Conservation (phyloP, 2,113 vertebrate genomes). For the Alethe diademata region DNA sequence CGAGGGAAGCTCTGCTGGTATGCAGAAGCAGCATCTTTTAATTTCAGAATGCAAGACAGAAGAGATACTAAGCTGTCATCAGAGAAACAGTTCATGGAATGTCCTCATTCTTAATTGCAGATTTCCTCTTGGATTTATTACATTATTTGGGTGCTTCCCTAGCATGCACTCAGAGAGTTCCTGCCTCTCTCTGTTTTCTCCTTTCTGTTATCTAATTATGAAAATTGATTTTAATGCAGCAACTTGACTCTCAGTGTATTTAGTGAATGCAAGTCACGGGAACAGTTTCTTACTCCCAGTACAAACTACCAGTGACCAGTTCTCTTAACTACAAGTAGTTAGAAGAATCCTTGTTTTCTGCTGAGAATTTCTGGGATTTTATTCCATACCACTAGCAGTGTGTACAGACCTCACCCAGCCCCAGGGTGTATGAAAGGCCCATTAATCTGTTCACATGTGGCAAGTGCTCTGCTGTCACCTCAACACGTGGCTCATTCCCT, state of each 20-base stretch:
- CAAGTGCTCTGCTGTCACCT: background rate
- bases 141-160: background rate
- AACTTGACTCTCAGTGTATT: background rate
- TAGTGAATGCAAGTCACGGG: background rate
- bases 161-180: background rate
- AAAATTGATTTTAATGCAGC: background rate
- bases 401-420: background rate
- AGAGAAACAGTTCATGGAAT: background rate
- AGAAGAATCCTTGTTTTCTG: background rate
- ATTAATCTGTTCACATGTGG: background rate
- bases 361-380: background rate
- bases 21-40: background rate
- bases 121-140: constrained; percentile 24
- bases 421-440: background rate
- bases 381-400: background rate
- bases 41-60: background rate
- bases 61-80: background rate
- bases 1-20: background rate
- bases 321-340: background rate
- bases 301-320: background rate
- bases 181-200: background rate
- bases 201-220: background rate
- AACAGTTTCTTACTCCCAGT: background rate
- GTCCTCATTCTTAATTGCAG: background rate
- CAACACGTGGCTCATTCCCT: background rate